A percentile compares a stretch with the other conserved stretches of the same genome.
phyloP scores from a whole-genome alignment of 1,140 invertebrate genomes.

The Dreissena rostriformis region DNA sequence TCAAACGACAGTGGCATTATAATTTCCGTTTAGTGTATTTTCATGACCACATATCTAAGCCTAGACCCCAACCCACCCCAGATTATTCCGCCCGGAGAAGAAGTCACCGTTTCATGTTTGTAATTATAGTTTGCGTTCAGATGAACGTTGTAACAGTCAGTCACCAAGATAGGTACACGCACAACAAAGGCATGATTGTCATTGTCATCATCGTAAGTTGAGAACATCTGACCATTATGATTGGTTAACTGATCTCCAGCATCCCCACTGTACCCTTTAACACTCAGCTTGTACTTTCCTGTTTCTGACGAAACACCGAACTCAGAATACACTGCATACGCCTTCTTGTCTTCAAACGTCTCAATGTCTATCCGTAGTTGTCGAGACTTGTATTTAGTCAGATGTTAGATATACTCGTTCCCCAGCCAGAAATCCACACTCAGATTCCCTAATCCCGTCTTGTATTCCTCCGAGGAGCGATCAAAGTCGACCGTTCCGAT shows the following conservation, averaged over 20 bases:
- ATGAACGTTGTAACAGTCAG: slow-evolving; percentile 53
- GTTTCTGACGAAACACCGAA: background rate
- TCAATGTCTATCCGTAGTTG: slow-evolving; percentile 31
- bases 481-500: slow-evolving; percentile 82
- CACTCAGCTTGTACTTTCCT: slow-evolving; percentile 2
- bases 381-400: slow-evolving; percentile 40
- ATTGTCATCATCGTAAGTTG: slow-evolving; percentile 38
- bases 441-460: slow-evolving; percentile 58
- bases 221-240: slow-evolving; percentile 26
- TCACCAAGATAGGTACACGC: slow-evolving; percentile 30
- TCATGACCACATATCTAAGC: too few species aligned
- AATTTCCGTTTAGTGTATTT: too few species aligned
- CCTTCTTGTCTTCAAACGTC: background rate
- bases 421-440: slow-evolving; percentile 58
- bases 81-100: too few species aligned
- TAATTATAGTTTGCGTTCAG: slow-evolving; percentile 27
- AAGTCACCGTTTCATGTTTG: too few species aligned
- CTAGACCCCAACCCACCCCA: too few species aligned
- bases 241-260: slow-evolving; percentile 15
- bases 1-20: too few species aligned
- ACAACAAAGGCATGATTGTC: slow-evolving; percentile 28
- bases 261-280: slow-evolving; percentile 7
- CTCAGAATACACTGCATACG: slow-evolving; percentile 25
- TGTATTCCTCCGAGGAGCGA: slow-evolving; percentile 55
- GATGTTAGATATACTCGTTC: slow-evolving; percentile 45